Percentiles rank a stretch among this genome's conserved stretches.
Conservation (phyloP, 2,113 vertebrate genomes). For the Tachuris rubrigastra region DNA sequence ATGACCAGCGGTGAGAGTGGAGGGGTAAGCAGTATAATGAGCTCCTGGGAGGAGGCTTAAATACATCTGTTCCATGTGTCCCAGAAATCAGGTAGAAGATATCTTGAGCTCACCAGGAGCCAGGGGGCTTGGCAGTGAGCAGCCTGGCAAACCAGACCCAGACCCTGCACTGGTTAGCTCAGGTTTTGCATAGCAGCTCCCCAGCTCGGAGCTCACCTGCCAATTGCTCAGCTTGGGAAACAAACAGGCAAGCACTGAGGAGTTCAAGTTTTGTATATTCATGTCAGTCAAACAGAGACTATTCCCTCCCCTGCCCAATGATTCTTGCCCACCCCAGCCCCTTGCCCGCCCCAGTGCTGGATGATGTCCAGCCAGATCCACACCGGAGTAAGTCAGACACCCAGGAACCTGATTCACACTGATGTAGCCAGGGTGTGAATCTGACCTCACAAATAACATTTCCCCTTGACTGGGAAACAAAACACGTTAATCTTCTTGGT, state of each 20-base stretch:
- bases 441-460: background rate
- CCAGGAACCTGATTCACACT: background rate
- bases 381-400: background rate
- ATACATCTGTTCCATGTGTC: background rate
- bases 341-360: rapidly evolving
- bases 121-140: background rate
- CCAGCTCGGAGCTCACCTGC: background rate
- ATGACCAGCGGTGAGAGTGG: background rate
- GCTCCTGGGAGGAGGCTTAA: background rate
- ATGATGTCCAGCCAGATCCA: rapidly evolving
- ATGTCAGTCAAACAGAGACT: background rate
- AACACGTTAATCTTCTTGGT: background rate
- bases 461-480: background rate
- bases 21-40: background rate
- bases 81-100: background rate
- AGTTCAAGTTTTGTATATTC: background rate
- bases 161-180: background rate
- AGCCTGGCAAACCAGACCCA: background rate
- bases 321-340: background rate
- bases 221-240: background rate
- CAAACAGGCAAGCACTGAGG: background rate
- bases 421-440: background rate
- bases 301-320: background rate
- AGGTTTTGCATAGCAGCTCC: background rate
- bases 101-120: background rate